phyloP scores from a whole-genome alignment of 2,888 invertebrate species.

The Isoperla grammatica region DNA sequence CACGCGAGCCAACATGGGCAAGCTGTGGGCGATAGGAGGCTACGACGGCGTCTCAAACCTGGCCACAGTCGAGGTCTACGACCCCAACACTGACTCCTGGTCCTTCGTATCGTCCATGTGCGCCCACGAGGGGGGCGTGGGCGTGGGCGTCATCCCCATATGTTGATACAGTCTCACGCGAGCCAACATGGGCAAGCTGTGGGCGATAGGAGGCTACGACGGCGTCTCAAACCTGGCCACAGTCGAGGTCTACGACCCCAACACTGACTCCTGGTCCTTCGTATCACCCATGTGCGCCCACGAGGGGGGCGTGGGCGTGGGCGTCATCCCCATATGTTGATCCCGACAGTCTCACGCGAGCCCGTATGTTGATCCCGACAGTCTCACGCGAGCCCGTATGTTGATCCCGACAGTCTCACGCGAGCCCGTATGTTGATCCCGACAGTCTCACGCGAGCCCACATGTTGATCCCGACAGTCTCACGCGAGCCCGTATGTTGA shows the following conservation, averaged over 20 bases:
- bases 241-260: slow-evolving; percentile 79
- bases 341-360: background rate
- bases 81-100: slow-evolving; percentile 67
- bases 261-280: slow-evolving; percentile 64
- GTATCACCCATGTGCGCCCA: slow-evolving; percentile 76
- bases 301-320: slow-evolving; percentile 86
- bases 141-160: slow-evolving; percentile 74
- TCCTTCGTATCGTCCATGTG: slow-evolving; percentile 70
- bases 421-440: too few species aligned
- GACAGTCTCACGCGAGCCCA: too few species aligned
- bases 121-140: slow-evolving; percentile 84
- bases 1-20: slow-evolving; percentile 81
- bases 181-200: slow-evolving; percentile 79
- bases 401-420: too few species aligned
- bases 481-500: too few species aligned
- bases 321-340: slow-evolving; percentile 59
- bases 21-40: slow-evolving; percentile 76
- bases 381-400: too few species aligned
- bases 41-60: slow-evolving; percentile 75
- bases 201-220: slow-evolving; percentile 75
- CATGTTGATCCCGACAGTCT: too few species aligned
- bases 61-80: slow-evolving; percentile 78
- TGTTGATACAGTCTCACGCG: too few species aligned
- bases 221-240: slow-evolving; percentile 74
- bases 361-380: too few species aligned